Evolutionary conservation across 2,797 vertebrate genomes (phyloP).

Genomic region (Salmo trutta): DNA sequence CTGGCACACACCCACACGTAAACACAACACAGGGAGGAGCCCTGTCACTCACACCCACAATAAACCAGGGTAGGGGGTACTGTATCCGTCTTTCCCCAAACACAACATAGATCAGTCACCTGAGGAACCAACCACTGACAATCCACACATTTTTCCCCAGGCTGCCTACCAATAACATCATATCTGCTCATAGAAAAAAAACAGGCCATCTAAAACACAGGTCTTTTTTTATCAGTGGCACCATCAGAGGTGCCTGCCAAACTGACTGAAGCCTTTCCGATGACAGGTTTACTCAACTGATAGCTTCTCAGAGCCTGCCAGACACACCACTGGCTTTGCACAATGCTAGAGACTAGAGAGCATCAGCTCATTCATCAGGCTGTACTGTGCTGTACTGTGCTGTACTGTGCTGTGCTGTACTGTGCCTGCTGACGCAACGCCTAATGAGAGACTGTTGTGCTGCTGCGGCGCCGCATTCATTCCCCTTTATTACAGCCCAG

Average conservation of each 20-base stretch:
- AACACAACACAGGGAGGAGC: neutral
- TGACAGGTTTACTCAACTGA: neutral
- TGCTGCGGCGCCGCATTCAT: slow-evolving; percentile 41
- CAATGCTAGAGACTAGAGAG: slow-evolving; percentile 44
- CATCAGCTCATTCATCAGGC: slow-evolving; percentile 54
- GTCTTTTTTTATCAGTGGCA: neutral
- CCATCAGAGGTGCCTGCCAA: neutral
- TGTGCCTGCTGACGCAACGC: slow-evolving; percentile 39
- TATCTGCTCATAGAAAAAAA: neutral
- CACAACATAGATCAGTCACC: neutral
- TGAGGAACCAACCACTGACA: neutral
- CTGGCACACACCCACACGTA: neutral
- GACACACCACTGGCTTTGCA: neutral
- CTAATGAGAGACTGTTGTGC: slow-evolving; percentile 52
- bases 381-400: neutral
- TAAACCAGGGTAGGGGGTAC: slow-evolving; percentile 9
- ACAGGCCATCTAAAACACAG: neutral
- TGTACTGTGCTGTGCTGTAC: neutral
- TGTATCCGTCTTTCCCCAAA: neutral
- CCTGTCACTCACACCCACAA: slow-evolving; percentile 32
- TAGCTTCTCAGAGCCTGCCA: neutral
- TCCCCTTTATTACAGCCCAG: slow-evolving; percentile 50
- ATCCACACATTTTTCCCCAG: neutral
- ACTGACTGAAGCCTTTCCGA: neutral
- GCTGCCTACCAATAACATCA: neutral